These are phyloP conservation scores for Caretta caretta DNA, from an alignment of 2,113 vertebrate genomes.

Conservation along the genomic window DNA sequence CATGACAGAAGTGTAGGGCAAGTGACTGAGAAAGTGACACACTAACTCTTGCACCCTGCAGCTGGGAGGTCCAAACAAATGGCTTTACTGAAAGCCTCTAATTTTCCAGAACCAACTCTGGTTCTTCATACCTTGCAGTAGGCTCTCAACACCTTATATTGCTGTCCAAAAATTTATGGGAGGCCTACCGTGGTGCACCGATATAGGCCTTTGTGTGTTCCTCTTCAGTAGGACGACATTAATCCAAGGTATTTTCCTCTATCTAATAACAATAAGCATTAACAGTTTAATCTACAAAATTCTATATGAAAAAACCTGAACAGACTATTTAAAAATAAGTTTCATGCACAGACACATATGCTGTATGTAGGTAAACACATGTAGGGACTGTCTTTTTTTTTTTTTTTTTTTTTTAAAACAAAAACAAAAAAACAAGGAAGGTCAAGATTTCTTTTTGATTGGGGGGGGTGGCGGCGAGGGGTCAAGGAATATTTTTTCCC, in stretches of 20 bases:
- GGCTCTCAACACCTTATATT: background rate
- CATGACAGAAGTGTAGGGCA: conserved; percentile 30
- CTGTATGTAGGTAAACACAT: background rate
- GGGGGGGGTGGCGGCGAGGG: too few species aligned
- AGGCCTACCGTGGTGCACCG: background rate
- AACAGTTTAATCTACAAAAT: background rate
- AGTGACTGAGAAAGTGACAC: conserved; percentile 57
- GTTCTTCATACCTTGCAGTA: background rate
- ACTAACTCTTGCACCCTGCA: background rate
- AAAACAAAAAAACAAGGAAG: too few species aligned
- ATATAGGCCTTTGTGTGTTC: accelerated
- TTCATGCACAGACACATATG: accelerated
- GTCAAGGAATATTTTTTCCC: too few species aligned
- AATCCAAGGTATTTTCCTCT: background rate
- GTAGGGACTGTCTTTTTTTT: too few species aligned
- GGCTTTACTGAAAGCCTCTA: background rate
- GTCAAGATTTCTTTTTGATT: too few species aligned
- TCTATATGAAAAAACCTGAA: background rate
- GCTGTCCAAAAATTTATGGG: background rate
- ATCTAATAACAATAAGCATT: background rate
- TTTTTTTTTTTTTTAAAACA: too few species aligned
- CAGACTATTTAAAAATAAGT: background rate
- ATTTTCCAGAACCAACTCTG: background rate
- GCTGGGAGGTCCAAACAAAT: conserved; percentile 32
- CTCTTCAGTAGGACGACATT: background rate